phyloP scores from a whole-genome alignment of 1,140 invertebrate genomes.

The Aphelenchoides fujianensis region DNA sequence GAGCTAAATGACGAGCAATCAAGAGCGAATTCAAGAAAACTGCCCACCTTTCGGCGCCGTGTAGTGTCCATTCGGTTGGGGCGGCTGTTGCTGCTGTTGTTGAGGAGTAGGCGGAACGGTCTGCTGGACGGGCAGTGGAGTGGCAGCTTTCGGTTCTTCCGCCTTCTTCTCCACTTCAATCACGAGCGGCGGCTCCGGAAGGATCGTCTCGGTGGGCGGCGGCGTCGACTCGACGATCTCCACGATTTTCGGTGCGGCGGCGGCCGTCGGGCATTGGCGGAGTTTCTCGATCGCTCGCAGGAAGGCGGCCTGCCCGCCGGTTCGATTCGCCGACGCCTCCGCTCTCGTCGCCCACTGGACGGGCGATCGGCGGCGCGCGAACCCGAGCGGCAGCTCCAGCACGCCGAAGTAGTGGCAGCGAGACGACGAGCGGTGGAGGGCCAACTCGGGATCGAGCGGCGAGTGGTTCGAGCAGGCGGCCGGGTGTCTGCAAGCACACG shows the following conservation, averaged over 20 bases:
- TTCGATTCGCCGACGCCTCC: not conserved
- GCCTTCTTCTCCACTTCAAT: not conserved
- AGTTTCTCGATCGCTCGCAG: not conserved
- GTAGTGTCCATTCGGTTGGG: not conserved
- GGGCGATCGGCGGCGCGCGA: not conserved
- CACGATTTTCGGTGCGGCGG: not conserved
- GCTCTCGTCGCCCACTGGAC: not conserved
- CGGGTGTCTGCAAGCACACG: not conserved
- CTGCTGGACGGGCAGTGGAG: too few species aligned
- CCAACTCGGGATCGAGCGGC: not conserved
- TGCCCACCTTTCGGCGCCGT: not conserved
- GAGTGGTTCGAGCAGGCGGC: not conserved
- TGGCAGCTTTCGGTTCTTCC: slow-evolving; percentile 18
- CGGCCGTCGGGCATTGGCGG: not conserved
- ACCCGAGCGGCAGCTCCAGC: not conserved
- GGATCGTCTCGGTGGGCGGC: not conserved
- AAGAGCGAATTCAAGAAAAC: slow-evolving; percentile 5
- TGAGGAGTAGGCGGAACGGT: too few species aligned
- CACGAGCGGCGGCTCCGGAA: not conserved
- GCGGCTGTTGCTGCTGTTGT: slow-evolving; percentile 12
- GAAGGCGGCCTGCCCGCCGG: not conserved
- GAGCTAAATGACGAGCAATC: too few species aligned
- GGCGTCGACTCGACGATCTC: not conserved
- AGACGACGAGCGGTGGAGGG: not conserved
- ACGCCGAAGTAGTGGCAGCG: not conserved